These are phyloP conservation scores for Cyclargus thomasi DNA, from an alignment of 1,140 invertebrate species.

Conservation along the genomic window DNA sequence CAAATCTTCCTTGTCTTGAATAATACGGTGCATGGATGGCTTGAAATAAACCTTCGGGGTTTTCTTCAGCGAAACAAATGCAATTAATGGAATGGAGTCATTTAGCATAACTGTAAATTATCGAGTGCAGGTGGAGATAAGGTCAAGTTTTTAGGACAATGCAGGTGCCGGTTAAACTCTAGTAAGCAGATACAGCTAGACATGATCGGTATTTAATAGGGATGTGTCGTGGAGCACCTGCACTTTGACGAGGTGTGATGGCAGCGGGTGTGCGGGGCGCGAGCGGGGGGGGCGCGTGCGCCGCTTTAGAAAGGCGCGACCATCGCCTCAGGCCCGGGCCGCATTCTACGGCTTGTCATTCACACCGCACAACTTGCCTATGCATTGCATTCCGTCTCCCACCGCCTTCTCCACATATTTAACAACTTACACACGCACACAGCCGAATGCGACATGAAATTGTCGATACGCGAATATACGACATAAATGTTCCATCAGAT, in stretches of 20 bases:
- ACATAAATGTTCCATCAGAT: conserved; percentile 56
- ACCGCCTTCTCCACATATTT: conserved; percentile 54
- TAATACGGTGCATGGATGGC: too few relatives aligned
- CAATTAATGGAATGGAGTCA: not conserved
- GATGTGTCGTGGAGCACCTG: conserved; percentile 68
- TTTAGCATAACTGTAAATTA: conserved; percentile 15
- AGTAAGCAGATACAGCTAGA: conserved; percentile 67
- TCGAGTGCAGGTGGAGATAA: conserved; percentile 55
- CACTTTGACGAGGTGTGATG: conserved; percentile 56
- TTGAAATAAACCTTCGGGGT: too few relatives aligned
- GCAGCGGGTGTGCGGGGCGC: conserved; percentile 40
- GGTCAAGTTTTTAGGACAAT: conserved; percentile 64
- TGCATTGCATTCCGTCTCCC: conserved; percentile 71
- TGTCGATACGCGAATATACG: conserved; percentile 39
- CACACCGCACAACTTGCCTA: conserved; percentile 72
- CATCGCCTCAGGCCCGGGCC: conserved; percentile 69
- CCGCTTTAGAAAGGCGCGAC: conserved; percentile 75
- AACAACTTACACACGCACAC: conserved; percentile 48
- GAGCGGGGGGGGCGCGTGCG: conserved; percentile 42
- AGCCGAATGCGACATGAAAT: conserved; percentile 40
- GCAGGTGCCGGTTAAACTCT: conserved; percentile 64
- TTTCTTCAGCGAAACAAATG: not conserved
- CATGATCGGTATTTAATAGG: conserved; percentile 72
- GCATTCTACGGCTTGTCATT: conserved; percentile 75
- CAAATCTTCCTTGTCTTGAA: too few relatives aligned